Conservation (phyloP, 2,113 vertebrate species). For the Elanoides forficatus region DNA sequence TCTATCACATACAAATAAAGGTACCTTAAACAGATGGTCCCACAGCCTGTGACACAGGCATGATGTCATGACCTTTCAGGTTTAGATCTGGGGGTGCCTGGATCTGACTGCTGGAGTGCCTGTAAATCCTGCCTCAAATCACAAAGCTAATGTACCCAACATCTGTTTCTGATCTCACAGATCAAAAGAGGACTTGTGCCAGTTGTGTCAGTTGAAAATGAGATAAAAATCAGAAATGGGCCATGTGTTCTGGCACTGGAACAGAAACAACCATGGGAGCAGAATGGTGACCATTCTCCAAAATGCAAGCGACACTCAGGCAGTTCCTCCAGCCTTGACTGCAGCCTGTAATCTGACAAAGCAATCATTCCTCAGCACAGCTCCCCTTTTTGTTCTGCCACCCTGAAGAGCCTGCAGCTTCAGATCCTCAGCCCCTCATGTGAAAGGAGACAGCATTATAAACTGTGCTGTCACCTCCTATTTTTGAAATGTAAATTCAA, state of each 20-base stretch:
- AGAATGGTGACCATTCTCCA: neutral
- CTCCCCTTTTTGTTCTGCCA: neutral
- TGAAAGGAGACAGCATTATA: neutral
- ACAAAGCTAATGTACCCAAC: neutral
- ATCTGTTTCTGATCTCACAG: neutral
- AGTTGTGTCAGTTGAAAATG: neutral
- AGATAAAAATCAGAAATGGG: neutral
- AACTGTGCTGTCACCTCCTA: neutral
- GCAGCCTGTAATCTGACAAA: neutral
- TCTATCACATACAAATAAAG: neutral
- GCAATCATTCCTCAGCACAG: neutral
- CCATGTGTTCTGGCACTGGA: neutral
- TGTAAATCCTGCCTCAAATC: neutral
- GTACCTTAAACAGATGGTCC: neutral
- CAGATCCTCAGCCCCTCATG: neutral
- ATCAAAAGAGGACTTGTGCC: neutral
- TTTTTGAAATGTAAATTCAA: conserved; percentile 1
- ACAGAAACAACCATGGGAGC: neutral
- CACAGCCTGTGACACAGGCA: neutral
- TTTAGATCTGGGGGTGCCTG: neutral
- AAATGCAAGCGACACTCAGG: neutral
- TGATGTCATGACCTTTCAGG: neutral
- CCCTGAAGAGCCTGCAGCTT: neutral
- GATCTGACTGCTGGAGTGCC: neutral
- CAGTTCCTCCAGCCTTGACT: neutral